Evolutionary conservation across 2,888 invertebrate species (phyloP).

Genomic region (Orthosia gothica): DNA sequence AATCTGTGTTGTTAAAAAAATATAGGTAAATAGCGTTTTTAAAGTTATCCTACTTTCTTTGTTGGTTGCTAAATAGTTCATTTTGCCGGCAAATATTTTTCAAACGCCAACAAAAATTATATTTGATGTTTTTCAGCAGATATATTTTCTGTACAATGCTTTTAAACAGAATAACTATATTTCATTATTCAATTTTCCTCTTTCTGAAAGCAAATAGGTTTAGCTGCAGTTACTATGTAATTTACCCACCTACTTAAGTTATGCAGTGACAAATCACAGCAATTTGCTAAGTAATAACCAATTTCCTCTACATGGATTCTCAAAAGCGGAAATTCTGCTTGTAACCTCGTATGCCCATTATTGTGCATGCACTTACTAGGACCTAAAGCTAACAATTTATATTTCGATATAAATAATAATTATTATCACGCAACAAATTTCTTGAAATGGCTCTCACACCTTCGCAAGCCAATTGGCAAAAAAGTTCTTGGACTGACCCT

Average conservation of each 20-base stretch:
- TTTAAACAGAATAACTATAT: background rate
- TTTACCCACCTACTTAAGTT: background rate
- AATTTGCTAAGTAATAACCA: slow-evolving; percentile 36
- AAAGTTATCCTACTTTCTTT: slow-evolving; percentile 16
- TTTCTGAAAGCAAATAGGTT: background rate
- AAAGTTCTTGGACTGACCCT: too few relatives aligned
- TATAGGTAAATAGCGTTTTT: slow-evolving; percentile 4
- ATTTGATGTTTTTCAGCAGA: too few relatives aligned
- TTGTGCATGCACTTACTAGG: background rate
- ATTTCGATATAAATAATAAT: background rate
- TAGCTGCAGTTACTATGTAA: slow-evolving; percentile 5
- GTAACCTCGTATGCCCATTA: background rate
- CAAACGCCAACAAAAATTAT: background rate
- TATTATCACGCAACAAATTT: background rate
- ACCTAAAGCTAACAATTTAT: background rate
- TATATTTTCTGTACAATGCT: background rate
- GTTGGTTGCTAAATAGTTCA: too few relatives aligned
- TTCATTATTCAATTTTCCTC: background rate
- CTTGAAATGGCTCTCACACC: background rate
- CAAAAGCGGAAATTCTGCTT: background rate
- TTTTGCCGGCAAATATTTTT: background rate
- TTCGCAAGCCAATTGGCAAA: too few relatives aligned
- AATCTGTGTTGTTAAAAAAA: background rate
- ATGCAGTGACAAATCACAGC: slow-evolving; percentile 25
- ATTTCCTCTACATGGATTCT: slow-evolving; percentile 7